These are phyloP conservation scores for Solea senegalensis DNA, from an alignment of 2,113 vertebrate genomes.

Conservation along the genomic window DNA sequence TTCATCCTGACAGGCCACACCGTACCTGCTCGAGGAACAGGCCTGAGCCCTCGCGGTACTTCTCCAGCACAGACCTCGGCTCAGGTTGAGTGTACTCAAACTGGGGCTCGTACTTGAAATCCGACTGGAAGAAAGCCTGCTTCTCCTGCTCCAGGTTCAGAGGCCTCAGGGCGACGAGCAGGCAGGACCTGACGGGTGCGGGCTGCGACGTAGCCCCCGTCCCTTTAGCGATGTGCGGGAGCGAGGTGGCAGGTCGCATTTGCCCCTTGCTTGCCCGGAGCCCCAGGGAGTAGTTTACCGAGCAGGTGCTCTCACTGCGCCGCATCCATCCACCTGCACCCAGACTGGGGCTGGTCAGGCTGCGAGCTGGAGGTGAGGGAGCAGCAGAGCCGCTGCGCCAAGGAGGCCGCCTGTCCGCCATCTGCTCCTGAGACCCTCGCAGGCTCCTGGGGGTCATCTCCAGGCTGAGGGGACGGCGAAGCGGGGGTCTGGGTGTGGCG, in stretches of 20 bases:
- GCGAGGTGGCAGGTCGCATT: conserved; percentile 86
- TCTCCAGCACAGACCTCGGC: conserved; percentile 87
- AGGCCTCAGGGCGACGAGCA: conserved; percentile 91
- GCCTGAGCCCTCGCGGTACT: conserved; percentile 89
- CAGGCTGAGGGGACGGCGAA: conserved; percentile 69
- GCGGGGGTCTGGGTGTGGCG: conserved; percentile 20
- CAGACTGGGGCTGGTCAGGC: conserved; percentile 77
- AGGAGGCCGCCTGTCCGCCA: conserved; percentile 63
- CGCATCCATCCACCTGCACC: conserved; percentile 79
- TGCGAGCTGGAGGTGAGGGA: conserved; percentile 74
- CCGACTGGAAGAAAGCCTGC: conserved; percentile 87
- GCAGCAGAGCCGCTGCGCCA: conserved; percentile 72
- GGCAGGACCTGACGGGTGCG: conserved; percentile 78
- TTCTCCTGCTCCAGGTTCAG: conserved; percentile 89
- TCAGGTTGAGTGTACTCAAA: conserved; percentile 89
- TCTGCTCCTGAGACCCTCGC: conserved; percentile 53
- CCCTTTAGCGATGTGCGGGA: conserved; percentile 88
- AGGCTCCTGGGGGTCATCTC: conserved; percentile 61
- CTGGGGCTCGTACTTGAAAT: conserved; percentile 92
- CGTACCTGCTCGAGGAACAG: conserved; percentile 93
- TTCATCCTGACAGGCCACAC: conserved; percentile 59
- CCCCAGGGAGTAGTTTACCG: conserved; percentile 72
- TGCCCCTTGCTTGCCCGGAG: conserved; percentile 48
- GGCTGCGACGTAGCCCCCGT: conserved; percentile 19
- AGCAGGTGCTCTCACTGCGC: conserved; percentile 83